Conservation (phyloP, 2,888 invertebrate species). For the Drosophila sordidula region DNA sequence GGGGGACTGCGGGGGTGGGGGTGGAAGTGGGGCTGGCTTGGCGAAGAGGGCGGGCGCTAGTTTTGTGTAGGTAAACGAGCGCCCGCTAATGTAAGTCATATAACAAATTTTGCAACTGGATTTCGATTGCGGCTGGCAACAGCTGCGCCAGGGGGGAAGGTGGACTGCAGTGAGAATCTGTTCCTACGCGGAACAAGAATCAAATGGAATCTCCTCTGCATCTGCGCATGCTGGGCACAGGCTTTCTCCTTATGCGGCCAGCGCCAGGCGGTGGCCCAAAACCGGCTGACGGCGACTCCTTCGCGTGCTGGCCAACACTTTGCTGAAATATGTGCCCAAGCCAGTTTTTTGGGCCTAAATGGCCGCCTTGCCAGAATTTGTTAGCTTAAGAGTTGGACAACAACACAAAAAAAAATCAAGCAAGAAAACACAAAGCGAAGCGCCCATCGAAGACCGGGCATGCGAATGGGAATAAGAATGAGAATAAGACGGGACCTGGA, state of each 20-base stretch:
- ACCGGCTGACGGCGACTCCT: conserved; percentile 54
- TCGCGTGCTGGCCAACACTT: conserved; percentile 75
- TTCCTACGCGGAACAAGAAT: conserved; percentile 50
- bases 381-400: conserved; percentile 59
- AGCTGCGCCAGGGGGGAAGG: conserved; percentile 11
- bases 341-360: conserved; percentile 69
- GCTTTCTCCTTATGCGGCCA: conserved; percentile 70
- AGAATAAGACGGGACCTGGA: conserved; percentile 55
- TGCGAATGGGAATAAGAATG: conserved; percentile 59
- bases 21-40: background rate
- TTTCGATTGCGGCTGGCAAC: conserved; percentile 30
- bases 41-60: conserved; percentile 10
- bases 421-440: conserved; percentile 65
- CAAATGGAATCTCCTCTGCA: conserved; percentile 38
- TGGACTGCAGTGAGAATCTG: conserved; percentile 26
- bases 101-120: conserved; percentile 70
- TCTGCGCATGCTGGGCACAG: conserved; percentile 32
- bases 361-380: conserved; percentile 75
- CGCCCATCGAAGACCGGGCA: conserved; percentile 64
- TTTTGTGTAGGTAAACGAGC: conserved; percentile 33
- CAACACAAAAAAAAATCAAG: conserved; percentile 29
- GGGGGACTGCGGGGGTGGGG: background rate
- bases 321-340: conserved; percentile 79
- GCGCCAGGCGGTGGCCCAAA: conserved; percentile 54
- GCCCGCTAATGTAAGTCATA: conserved; percentile 72